Base-by-base conservation (phyloP, 2,888 invertebrate genomes). In the Tolmerus cingulatus region DNA sequence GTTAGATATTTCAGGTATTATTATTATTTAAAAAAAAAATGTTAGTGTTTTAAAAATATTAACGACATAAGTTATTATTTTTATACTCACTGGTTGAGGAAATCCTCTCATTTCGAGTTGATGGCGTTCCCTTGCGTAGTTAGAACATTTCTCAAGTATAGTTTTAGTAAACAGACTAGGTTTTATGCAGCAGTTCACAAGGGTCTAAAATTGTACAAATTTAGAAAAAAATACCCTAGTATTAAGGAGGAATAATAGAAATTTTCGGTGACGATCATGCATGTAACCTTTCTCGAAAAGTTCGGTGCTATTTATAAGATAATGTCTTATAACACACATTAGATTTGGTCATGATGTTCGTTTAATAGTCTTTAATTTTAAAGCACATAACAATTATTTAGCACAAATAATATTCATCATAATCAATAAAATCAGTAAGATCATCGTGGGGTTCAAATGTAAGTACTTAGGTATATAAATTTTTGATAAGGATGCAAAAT, bases 1-100 rank as follows among this genome's bases (percentile, higher is more conserved):
- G 34, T 0, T 34, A 34, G 4, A 34, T 34, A 34, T 34, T 34
- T 34, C 34, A 34, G 34, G 7, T 34, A 34, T 34, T 34, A 0
- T 34, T 34, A 34, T 34, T 34, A 2, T 34, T 34, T 34, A 5
- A 34, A 34, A 7, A 34, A 0, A 34, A 34, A 34, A 34, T 34
- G 5, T 34, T 34, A 34, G 7, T 34, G 7, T 7, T 34, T 7
- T 34, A 5, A 34, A 7, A 51, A n/a, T 51, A n/a, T 16, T 16
- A n/a, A 51, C 16, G n/a, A 4, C 40, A 12, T 40, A 9, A 40
- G 12, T 1, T 8, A 12, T 40, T 40, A 2, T 40, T 51, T n/a
- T 51, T n/a, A 16, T 51, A 78, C 40, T 78, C 43, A 78, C 78
- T n/a, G 78, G 78, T 78, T 78, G 78, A 12, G 78, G 78, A 43